Base-by-base conservation (phyloP, 2,797 vertebrate species). In the Ambastaia sidthimunki region DNA sequence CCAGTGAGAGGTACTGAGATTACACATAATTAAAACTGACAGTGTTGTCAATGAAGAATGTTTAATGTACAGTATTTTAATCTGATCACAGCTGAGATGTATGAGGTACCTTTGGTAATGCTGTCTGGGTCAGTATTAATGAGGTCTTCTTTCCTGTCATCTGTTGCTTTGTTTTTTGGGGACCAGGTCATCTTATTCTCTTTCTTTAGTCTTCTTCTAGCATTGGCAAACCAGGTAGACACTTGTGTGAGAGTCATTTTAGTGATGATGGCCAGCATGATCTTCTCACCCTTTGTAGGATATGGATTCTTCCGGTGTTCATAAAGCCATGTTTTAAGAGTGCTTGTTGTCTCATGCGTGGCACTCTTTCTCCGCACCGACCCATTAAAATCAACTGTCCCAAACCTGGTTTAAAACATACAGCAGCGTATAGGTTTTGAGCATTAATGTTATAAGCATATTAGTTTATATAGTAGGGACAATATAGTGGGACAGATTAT, bases 291-390 rank as follows among this genome's bases (percentile, higher is more conserved):
- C 83, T 96, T 96, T 71, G 95, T 96, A 73, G 95, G 95, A 79
- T 96, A 96, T 3, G 96, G 95, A 87, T 96, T 96, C 83, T 96
- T 96, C 48, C 94, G 92, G 86, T 96, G 96, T 78, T 96, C 96
- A 1, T 97, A 96, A 74, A 99, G 84, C 97, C 97, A 99, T 4
- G 97, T 96, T 90, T 98, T 99, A 60, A 99, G 95, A 0, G 97
- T 98, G 90, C 96, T 97, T 16, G 97, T 99, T 76, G 95, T 99
- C 86, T 99, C 97, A 0, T 97, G 91, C 0, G 97, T 99, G 28
- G 97, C 97, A 0, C 98, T 99, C 89, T 98, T 99, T 78, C 97
- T 90, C 54, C 97, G 91, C 76, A 96, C 94, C 0, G 96, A 92
- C 18, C 95, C 90, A 0, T 94, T 94, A 78, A 98, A 93, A 85